Evolutionary conservation across 2,888 invertebrate species (phyloP), one percentile per base, ranked within the genome.

Genomic region (Ennomos erosarius): DNA sequence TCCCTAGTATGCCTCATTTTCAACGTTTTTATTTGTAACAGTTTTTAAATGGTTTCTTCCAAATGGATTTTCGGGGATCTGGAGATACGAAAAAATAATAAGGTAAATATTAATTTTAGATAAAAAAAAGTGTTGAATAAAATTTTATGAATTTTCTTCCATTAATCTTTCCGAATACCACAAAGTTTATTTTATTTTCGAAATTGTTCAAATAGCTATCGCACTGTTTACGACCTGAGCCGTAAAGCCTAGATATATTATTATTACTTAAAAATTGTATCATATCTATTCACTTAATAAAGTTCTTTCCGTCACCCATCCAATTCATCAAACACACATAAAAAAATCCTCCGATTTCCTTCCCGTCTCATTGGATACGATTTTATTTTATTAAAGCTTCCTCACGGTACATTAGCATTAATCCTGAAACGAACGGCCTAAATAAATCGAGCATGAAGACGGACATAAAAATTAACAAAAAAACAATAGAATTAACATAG

Each of bases 401-500:
- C 75, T 70, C 64, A 72, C 72, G 77, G 69, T 74, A 82, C 86
- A 86, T 90, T 88, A 88, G 74, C 87, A 79, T 87, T 87, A 85
- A 87, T 87, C 81, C 87, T 82, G 81, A 82, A 87, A 78, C 80
- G 83, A 87, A 88, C 83, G 84, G 79, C 76, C 80, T 80, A 76
- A 79, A 58, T 58, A 58, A 58, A 58, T 91, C 85, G 90, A 87
- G 84, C 90, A 86, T 87, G 89, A 90, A 87, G 81, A 78, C 71
- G 79, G 76, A 82, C 89, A 90, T 91, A 90, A 91, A 89, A 90
- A 91, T 91, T 91, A 90, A 89, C 90, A 90, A 90, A 91, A 90
- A 92, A 90, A 91, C 91, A 90, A 90, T 91, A 87, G 89, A 88
- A 92, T 92, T 92, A 85, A 90, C 91, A 91, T 92, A 90, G 90